Conservation (phyloP, 2,113 vertebrate genomes). For the Columbina picui region DNA sequence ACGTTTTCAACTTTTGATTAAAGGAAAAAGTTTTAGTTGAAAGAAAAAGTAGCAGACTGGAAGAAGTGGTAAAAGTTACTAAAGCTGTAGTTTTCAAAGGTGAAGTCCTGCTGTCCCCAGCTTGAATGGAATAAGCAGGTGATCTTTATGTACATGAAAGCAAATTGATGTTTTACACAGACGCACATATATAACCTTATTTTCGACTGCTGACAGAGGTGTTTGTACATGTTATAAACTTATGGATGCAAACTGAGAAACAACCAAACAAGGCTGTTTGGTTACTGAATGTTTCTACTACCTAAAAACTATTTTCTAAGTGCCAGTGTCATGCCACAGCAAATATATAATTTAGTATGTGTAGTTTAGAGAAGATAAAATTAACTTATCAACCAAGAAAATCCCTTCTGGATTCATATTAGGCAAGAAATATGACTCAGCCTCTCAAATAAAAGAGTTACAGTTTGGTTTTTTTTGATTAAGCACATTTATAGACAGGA, state of each 20-base stretch:
- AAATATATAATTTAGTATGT: background rate
- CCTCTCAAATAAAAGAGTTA: background rate
- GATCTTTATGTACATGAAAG: accelerated
- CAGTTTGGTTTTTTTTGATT: background rate
- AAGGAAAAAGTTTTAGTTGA: background rate
- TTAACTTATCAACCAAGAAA: background rate
- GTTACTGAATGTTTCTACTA: background rate
- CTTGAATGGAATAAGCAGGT: background rate
- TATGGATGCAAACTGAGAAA: background rate
- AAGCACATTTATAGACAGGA: background rate
- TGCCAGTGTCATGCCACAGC: background rate
- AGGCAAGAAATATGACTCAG: background rate
- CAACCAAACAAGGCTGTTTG: background rate
- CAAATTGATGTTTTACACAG: background rate
- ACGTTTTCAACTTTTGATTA: background rate
- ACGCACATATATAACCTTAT: background rate
- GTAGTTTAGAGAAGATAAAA: background rate
- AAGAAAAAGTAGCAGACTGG: background rate
- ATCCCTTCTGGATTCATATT: background rate
- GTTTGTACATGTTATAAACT: background rate
- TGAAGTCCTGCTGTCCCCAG: too few relatives aligned
- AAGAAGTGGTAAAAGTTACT: background rate
- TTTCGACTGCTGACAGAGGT: background rate
- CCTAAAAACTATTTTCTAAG: background rate
- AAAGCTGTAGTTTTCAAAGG: too few relatives aligned